These are phyloP conservation scores for Atlantisia rogersi DNA, from an alignment of 2,113 vertebrate species.

Conservation along the genomic window DNA sequence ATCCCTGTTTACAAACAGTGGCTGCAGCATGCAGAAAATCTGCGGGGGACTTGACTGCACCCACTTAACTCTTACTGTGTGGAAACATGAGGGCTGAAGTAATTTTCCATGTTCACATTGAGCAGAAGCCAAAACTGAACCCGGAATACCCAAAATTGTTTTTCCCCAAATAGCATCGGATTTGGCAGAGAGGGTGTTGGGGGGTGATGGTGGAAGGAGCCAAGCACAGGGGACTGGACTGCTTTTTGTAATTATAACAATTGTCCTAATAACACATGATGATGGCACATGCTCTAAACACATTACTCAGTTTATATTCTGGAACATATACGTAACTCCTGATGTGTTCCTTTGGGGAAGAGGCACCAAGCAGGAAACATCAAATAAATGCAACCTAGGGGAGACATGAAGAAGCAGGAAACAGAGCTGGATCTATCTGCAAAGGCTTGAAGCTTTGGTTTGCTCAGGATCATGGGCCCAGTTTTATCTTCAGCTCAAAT, in stretches of 20 bases:
- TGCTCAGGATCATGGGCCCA: background rate
- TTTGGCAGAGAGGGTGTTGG: background rate
- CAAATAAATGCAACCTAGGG: background rate
- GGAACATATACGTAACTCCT: background rate
- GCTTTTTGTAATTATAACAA: background rate
- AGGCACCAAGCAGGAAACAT: background rate
- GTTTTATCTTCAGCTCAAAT: background rate
- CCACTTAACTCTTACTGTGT: background rate
- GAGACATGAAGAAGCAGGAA: background rate
- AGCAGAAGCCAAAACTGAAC: background rate
- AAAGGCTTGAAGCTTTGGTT: background rate
- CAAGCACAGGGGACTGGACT: background rate
- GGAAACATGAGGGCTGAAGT: background rate
- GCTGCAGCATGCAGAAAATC: slow-evolving; percentile 34
- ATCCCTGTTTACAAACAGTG: slow-evolving; percentile 63
- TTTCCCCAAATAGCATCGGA: background rate
- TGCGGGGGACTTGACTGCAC: background rate
- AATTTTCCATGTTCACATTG: background rate
- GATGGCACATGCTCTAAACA: background rate
- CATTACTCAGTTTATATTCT: background rate
- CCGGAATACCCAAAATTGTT: background rate
- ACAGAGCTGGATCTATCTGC: background rate
- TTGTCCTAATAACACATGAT: background rate
- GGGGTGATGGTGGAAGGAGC: background rate
- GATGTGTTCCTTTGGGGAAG: background rate